Evolutionary conservation across 2,797 vertebrate genomes (phyloP).

Genomic region (Dermochelys coriacea): DNA sequence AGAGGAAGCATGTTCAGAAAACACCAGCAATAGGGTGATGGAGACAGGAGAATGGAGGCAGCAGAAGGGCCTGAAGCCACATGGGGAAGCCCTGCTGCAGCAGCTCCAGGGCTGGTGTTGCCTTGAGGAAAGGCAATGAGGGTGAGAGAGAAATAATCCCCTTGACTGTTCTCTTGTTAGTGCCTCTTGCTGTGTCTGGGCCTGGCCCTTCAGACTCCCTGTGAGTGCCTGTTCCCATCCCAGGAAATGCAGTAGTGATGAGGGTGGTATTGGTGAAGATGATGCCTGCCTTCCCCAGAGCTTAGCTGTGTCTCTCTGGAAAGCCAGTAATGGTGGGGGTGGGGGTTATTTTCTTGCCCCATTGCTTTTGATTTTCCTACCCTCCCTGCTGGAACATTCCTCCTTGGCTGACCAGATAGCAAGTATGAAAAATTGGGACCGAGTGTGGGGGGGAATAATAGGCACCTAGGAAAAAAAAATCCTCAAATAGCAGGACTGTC

Average conservation of each 20-base stretch:
- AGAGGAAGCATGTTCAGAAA: neutral
- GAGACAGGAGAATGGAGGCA: neutral
- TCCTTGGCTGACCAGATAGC: too few relatives aligned
- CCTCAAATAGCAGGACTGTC: too few relatives aligned
- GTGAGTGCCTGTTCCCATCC: neutral
- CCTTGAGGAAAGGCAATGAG: neutral
- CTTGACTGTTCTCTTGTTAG: neutral
- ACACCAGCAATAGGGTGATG: too few relatives aligned
- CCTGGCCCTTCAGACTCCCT: too few relatives aligned
- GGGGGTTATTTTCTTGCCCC: too few relatives aligned
- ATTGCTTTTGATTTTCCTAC: neutral
- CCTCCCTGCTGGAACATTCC: neutral
- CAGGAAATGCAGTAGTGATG: neutral
- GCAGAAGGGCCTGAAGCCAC: too few relatives aligned
- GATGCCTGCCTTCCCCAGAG: neutral
- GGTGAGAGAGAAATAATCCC: neutral
- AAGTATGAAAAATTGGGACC: too few relatives aligned
- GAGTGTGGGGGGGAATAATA: too few relatives aligned
- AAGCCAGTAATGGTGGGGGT: neutral
- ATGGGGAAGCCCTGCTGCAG: neutral
- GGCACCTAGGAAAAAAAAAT: too few relatives aligned
- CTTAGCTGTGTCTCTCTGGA: neutral
- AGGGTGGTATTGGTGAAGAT: neutral
- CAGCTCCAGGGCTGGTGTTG: neutral
- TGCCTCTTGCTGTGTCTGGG: neutral